Percentiles rank a stretch among this genome's conserved stretches.
Evolutionary conservation across 2,797 vertebrate species (phyloP).

Genomic region (Galaxias olidus): DNA sequence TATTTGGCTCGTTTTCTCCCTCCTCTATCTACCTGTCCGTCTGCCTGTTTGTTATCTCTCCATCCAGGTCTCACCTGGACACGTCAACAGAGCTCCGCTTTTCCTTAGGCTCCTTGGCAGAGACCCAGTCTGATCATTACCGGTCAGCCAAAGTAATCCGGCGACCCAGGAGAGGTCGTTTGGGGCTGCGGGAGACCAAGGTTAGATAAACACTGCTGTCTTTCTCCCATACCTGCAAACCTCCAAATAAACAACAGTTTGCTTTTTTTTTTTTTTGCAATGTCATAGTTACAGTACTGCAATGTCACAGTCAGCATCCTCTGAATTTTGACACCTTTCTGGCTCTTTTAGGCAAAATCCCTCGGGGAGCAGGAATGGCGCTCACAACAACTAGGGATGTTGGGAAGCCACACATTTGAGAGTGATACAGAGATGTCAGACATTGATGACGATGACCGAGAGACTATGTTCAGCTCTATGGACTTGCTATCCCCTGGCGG

Average conservation of each 20-base stretch:
- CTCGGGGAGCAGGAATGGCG: slow-evolving; percentile 97
- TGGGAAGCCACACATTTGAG: slow-evolving; percentile 92
- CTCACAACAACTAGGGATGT: slow-evolving; percentile 87
- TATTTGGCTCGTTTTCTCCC: too few relatives aligned
- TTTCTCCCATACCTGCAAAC: too few relatives aligned
- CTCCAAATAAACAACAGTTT: too few relatives aligned
- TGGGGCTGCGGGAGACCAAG: slow-evolving; percentile 87
- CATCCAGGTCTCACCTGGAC: slow-evolving; percentile 88
- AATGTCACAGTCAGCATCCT: not conserved
- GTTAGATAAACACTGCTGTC: not conserved
- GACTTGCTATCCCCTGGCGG: slow-evolving; percentile 95
- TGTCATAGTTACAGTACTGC: not conserved
- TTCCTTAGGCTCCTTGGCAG: slow-evolving; percentile 91
- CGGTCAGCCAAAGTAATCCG: slow-evolving; percentile 93
- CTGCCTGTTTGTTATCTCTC: slow-evolving; percentile 1
- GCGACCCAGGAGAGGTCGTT: slow-evolving; percentile 86
- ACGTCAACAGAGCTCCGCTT: slow-evolving; percentile 89
- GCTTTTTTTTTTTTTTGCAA: too few relatives aligned
- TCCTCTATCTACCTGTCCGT: not conserved
- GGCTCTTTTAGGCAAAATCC: slow-evolving; percentile 84
- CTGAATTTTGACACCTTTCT: not conserved
- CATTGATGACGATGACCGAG: slow-evolving; percentile 95
- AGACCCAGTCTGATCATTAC: slow-evolving; percentile 93
- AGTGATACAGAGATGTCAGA: slow-evolving; percentile 99
- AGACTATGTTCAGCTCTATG: slow-evolving; percentile 98